These are phyloP conservation scores for Hippocampus zosterae DNA, from an alignment of 2,113 vertebrate genomes.

Conservation along the genomic window DNA sequence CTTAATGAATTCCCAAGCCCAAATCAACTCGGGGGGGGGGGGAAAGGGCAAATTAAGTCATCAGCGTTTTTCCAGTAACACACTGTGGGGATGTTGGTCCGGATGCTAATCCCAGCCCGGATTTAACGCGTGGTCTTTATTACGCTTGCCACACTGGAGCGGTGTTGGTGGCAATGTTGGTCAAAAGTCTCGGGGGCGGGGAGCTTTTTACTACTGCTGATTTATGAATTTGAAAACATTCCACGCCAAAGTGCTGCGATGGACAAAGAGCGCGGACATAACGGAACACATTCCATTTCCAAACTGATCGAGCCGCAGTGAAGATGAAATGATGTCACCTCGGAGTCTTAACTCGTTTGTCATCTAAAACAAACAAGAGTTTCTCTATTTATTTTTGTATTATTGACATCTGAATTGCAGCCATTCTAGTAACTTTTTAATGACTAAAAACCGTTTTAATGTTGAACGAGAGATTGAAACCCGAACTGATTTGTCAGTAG, in stretches of 20 bases:
- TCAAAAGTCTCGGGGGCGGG: conserved; percentile 10
- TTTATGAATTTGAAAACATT: conserved; percentile 42
- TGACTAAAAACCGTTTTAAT: conserved; percentile 40
- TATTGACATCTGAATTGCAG: conserved; percentile 44
- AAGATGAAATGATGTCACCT: conserved; percentile 15
- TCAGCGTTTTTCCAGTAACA: not conserved
- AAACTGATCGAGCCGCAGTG: conserved; percentile 15
- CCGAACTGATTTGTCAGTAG: conserved; percentile 43
- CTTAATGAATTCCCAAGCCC: conserved; percentile 44
- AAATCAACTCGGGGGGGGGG: conserved; percentile 12
- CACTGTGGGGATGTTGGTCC: conserved; percentile 11
- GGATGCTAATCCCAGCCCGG: conserved; percentile 5
- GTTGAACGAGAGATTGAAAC: conserved; percentile 22
- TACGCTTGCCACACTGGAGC: conserved; percentile 19
- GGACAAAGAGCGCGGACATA: not conserved
- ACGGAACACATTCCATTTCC: conserved; percentile 31
- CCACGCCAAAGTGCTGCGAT: conserved; percentile 31
- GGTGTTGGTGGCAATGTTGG: conserved; percentile 2
- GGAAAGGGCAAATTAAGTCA: conserved; percentile 54
- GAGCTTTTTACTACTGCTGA: conserved; percentile 20
- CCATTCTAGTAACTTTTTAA: conserved; percentile 40
- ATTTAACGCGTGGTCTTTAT: conserved; percentile 13
- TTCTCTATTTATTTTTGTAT: conserved; percentile 67
- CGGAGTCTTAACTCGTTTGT: conserved; percentile 21
- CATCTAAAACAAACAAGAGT: conserved; percentile 22